These are phyloP conservation scores for Cheilosia scutellata DNA, from an alignment of 2,888 invertebrate genomes.

Conservation along the genomic window DNA sequence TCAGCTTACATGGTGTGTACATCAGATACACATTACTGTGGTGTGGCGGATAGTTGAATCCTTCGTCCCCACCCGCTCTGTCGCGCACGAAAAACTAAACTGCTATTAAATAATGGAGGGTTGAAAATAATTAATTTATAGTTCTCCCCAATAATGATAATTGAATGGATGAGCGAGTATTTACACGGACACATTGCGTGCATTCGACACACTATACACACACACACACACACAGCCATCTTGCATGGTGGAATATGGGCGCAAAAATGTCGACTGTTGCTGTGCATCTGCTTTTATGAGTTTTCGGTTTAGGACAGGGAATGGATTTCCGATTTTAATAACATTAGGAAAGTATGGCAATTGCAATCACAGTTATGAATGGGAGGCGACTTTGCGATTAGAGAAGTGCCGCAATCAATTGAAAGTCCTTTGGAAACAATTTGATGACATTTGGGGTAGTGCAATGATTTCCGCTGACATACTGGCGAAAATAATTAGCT, in stretches of 20 bases:
- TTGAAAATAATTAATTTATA: conserved; percentile 69
- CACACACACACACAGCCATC: not conserved
- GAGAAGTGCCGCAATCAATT: conserved; percentile 32
- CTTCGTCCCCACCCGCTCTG: not conserved
- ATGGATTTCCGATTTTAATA: conserved; percentile 46
- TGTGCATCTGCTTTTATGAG: conserved; percentile 15
- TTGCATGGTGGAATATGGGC: not conserved
- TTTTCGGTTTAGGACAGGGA: not conserved
- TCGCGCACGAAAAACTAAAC: conserved; percentile 30
- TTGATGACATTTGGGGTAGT: conserved; percentile 14
- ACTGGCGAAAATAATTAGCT: not conserved
- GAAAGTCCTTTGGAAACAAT: conserved; percentile 7
- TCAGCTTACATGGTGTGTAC: conserved; percentile 45
- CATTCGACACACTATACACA: not conserved
- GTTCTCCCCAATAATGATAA: conserved; percentile 67
- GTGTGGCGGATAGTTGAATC: conserved; percentile 12
- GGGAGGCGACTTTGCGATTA: conserved; percentile 23
- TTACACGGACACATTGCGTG: not conserved
- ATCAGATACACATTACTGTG: conserved; percentile 57
- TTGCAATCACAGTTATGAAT: conserved; percentile 1
- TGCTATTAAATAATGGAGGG: conserved; percentile 66
- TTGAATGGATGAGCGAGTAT: conserved; percentile 50
- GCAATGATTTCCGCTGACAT: conserved; percentile 1
- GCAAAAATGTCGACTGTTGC: conserved; percentile 13
- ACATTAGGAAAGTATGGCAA: conserved; percentile 48